Evolutionary conservation across 2,797 vertebrate species (phyloP).

Genomic region (Botia kubotai): DNA sequence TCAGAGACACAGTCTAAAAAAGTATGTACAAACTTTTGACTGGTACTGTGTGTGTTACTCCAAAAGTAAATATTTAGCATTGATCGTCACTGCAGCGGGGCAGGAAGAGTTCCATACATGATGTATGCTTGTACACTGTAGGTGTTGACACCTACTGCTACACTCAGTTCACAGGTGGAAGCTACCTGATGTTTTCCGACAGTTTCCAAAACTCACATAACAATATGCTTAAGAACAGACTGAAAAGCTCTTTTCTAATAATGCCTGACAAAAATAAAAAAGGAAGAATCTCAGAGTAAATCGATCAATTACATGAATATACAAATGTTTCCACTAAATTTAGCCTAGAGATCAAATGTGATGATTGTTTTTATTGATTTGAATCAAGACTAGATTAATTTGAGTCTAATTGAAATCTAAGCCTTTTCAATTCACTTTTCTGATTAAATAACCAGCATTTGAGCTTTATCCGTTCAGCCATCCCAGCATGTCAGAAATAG

Average conservation of each 20-base stretch:
- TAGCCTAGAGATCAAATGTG: background rate
- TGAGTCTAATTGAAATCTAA: constrained; percentile 24
- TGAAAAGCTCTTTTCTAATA: background rate
- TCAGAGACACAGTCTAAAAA: background rate
- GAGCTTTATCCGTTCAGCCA: constrained; percentile 39
- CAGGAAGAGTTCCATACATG: background rate
- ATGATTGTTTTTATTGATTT: constrained; percentile 14
- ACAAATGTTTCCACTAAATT: constrained; percentile 25
- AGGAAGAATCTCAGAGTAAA: background rate
- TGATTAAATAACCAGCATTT: constrained; percentile 46
- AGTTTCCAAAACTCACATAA: background rate
- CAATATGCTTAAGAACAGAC: background rate
- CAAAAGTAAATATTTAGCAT: background rate
- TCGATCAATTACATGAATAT: background rate
- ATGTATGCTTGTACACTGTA: constrained; percentile 14
- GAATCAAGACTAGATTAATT: constrained; percentile 18
- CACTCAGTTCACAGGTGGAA: background rate
- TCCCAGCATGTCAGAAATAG: constrained; percentile 23
- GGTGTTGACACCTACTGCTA: constrained; percentile 8
- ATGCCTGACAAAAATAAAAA: background rate
- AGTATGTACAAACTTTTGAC: background rate
- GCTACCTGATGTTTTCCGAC: background rate
- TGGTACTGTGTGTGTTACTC: background rate
- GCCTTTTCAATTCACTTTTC: constrained; percentile 10
- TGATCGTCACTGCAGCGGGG: constrained; percentile 26